Conservation (phyloP, 2,888 invertebrate species). For the Aleiodes leptofemur region DNA sequence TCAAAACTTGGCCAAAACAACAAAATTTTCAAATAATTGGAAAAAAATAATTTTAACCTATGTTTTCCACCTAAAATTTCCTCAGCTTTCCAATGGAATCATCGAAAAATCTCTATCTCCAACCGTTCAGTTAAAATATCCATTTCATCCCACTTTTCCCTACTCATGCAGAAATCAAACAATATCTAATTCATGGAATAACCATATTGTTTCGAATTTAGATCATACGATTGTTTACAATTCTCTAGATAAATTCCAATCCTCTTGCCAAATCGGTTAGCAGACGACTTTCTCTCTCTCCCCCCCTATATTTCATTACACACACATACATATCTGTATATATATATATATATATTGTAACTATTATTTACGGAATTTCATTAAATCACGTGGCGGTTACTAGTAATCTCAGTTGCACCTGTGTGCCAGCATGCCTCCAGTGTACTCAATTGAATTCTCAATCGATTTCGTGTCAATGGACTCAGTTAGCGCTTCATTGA, state of each 20-base stretch:
- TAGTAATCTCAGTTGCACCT: conserved; percentile 47
- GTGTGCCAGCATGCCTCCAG: conserved; percentile 39
- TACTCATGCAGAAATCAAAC: too few species aligned
- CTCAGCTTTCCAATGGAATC: too few species aligned
- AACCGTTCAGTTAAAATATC: too few species aligned
- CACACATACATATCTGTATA: neutral
- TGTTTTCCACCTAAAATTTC: too few species aligned
- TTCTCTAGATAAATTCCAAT: conserved; percentile 7
- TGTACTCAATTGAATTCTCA: conserved; percentile 43
- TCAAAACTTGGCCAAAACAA: too few species aligned
- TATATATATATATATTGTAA: neutral
- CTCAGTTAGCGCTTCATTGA: conserved; percentile 31
- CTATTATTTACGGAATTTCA: conserved; percentile 48
- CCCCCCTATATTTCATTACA: conserved; percentile 9
- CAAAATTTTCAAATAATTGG: too few species aligned
- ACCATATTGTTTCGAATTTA: neutral
- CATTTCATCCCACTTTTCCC: too few species aligned
- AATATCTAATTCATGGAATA: neutral
- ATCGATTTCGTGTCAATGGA: conserved; percentile 33
- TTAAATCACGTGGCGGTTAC: conserved; percentile 41
- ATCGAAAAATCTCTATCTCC: too few species aligned
- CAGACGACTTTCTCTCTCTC: conserved; percentile 12
- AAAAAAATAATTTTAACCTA: too few species aligned
- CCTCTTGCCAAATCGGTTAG: conserved; percentile 1
- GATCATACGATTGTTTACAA: conserved; percentile 11